Evolutionary conservation across 2,888 invertebrate species (phyloP).

Genomic region (Pyrocoelia pectoralis): DNA sequence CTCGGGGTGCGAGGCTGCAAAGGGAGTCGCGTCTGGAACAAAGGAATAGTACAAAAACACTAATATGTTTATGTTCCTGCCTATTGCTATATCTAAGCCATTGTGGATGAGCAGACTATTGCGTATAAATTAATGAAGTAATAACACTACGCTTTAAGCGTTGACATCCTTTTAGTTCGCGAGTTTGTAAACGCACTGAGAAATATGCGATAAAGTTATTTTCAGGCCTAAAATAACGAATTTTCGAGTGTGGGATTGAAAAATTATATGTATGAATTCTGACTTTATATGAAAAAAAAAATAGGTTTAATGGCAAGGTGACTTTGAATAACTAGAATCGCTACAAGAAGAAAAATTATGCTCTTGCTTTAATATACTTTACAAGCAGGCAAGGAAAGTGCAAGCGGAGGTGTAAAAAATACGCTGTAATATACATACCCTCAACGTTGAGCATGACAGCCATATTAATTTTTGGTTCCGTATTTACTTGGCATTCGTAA

Average conservation of each 20-base stretch:
- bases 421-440: constrained; percentile 63
- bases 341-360: not conserved
- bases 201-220: no score
- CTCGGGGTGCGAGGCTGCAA: constrained; percentile 58
- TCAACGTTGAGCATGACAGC: constrained; percentile 81
- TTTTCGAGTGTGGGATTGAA: no score
- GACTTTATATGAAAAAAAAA: no score
- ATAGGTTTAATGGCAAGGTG: not conserved
- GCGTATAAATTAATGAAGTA: not conserved
- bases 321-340: not conserved
- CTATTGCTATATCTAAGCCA: constrained; percentile 46
- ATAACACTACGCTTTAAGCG: not conserved
- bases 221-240: no score
- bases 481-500: constrained; percentile 90
- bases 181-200: no score
- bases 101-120: not conserved
- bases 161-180: no score
- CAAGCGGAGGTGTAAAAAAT: constrained; percentile 1
- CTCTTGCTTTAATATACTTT: constrained; percentile 6
- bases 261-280: no score
- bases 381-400: constrained; percentile 9
- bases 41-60: constrained; percentile 55
- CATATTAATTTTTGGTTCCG: constrained; percentile 88
- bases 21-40: constrained; percentile 60
- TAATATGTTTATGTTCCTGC: constrained; percentile 52